These are phyloP conservation scores for Nansenia antarctica DNA, from an alignment of 2,113 vertebrate species.

Conservation along the genomic window DNA sequence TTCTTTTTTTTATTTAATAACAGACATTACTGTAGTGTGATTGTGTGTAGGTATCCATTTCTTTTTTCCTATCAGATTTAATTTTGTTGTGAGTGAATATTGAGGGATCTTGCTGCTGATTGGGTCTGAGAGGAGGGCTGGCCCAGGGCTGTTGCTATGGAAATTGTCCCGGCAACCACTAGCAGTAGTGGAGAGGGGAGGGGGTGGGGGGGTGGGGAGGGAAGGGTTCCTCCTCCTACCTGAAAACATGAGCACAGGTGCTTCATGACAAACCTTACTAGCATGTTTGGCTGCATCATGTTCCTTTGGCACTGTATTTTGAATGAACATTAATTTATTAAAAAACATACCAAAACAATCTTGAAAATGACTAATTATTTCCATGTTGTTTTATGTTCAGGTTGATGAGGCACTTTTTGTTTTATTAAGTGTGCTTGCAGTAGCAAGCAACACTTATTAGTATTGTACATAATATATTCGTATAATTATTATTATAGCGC, in stretches of 20 bases:
- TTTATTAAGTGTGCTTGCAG: neutral
- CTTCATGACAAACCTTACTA: constrained; percentile 90
- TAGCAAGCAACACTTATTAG: too few species aligned
- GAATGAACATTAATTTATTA: constrained; percentile 99
- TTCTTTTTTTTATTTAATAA: constrained; percentile 87
- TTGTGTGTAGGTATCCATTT: constrained; percentile 82
- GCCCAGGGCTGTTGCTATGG: constrained; percentile 77
- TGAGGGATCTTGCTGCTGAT: constrained; percentile 84
- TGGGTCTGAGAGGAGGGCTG: constrained; percentile 74
- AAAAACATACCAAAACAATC: constrained; percentile 81
- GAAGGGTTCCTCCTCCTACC: constrained; percentile 63
- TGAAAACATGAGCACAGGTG: constrained; percentile 88
- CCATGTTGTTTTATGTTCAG: neutral
- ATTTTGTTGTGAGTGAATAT: constrained; percentile 67
- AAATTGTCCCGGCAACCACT: constrained; percentile 89
- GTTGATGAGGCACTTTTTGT: neutral
- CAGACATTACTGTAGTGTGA: constrained; percentile 97
- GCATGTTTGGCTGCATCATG: constrained; percentile 98
- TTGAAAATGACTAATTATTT: constrained; percentile 28
- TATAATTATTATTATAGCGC: too few species aligned
- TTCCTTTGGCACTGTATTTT: constrained; percentile 98
- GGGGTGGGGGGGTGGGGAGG: constrained; percentile 15
- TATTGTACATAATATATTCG: too few species aligned
- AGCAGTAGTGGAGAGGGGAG: constrained; percentile 71
- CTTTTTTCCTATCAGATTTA: constrained; percentile 38